Percentiles rank a stretch among this genome's conserved stretches.
Conservation (phyloP, 2,888 invertebrate species). For the Metopia argyrocephala region DNA sequence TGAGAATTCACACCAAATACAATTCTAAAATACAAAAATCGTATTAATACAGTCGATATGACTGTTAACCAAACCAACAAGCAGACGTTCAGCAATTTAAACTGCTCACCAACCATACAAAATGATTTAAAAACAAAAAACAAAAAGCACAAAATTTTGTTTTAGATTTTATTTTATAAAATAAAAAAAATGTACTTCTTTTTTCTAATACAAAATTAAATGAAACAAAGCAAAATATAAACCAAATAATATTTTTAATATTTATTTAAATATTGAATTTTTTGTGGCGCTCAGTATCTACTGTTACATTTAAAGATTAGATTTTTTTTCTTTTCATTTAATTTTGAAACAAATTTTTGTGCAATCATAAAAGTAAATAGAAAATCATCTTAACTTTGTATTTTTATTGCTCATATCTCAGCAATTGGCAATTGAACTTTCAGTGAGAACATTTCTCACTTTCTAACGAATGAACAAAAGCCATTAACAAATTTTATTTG, state of each 20-base stretch:
- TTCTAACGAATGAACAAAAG: not conserved
- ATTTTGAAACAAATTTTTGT: not conserved
- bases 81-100: not conserved
- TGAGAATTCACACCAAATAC: slow-evolving; percentile 52
- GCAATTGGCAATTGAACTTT: too few relatives aligned
- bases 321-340: not conserved
- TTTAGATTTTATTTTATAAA: slow-evolving; percentile 9
- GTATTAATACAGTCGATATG: too few relatives aligned
- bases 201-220: not conserved
- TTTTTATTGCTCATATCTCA: too few relatives aligned
- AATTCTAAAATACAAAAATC: not conserved
- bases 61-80: not conserved
- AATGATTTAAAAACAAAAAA: slow-evolving; percentile 20
- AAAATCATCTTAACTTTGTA: too few relatives aligned
- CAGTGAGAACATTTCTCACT: not conserved
- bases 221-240: not conserved
- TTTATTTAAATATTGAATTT: slow-evolving; percentile 31
- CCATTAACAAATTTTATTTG: not conserved
- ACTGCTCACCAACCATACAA: slow-evolving; percentile 13
- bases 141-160: slow-evolving; percentile 10
- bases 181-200: slow-evolving; percentile 23
- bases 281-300: not conserved
- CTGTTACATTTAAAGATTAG: not conserved
- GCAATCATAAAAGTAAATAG: too few relatives aligned
- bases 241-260: not conserved